phyloP scores from a whole-genome alignment of 30 jellyfish, hydroid and myxozoan species.

The Catostylus mosaicus region DNA sequence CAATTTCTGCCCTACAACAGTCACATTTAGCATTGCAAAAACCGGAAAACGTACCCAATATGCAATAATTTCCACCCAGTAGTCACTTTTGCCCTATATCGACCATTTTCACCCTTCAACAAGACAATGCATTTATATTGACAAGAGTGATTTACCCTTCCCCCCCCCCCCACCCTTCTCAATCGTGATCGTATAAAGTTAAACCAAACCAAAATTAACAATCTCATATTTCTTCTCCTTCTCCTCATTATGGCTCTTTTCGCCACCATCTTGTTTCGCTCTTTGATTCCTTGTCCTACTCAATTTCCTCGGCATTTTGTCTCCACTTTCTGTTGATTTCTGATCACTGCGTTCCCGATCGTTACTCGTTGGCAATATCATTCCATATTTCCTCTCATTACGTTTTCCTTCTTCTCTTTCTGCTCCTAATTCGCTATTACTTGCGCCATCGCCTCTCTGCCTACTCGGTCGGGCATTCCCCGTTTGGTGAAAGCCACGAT shows the following conservation, averaged over 20 bases:
- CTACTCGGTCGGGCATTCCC: background rate
- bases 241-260: slow-evolving; percentile 20
- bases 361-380: slow-evolving; percentile 8
- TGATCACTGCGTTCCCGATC: background rate
- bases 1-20: too few species aligned
- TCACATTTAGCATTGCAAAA: too few species aligned
- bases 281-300: slow-evolving; percentile 13
- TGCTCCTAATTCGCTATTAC: background rate
- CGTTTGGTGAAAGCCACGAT: background rate
- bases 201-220: slow-evolving; percentile 51
- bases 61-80: too few species aligned
- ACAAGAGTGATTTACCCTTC: too few species aligned
- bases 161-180: too few species aligned
- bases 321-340: slow-evolving; percentile 6
- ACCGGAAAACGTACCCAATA: too few species aligned
- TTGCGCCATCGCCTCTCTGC: background rate
- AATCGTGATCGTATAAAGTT: too few species aligned
- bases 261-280: slow-evolving; percentile 9
- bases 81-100: too few species aligned
- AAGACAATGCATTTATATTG: too few species aligned
- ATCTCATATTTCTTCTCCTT: slow-evolving; percentile 43
- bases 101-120: too few species aligned
- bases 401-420: background rate
- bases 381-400: slow-evolving; percentile 18
- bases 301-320: slow-evolving; percentile 2